Percentiles rank a stretch among this genome's conserved stretches.
phyloP scores from a whole-genome alignment of 2,797 vertebrate species.

The Psittacula echo region DNA sequence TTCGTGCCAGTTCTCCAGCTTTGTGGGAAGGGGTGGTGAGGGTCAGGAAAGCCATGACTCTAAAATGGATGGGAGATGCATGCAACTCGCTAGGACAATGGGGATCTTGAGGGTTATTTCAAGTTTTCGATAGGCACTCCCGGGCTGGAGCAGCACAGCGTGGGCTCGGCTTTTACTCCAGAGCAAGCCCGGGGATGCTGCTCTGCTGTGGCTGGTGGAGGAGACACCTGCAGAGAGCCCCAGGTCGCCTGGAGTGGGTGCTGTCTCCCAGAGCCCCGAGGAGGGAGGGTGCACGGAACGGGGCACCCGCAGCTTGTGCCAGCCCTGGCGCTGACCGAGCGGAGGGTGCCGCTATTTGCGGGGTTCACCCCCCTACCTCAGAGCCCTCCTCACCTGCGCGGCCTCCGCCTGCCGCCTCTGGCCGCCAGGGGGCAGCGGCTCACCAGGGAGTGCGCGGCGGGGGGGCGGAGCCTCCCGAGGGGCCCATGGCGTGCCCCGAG shows the following conservation, averaged over 20 bases:
- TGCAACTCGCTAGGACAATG: accelerated
- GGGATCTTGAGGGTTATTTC: neutral
- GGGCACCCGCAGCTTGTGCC: accelerated
- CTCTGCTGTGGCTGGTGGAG: neutral
- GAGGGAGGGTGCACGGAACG: accelerated
- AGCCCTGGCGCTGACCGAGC: neutral
- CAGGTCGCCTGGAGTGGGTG: neutral
- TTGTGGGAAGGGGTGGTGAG: neutral
- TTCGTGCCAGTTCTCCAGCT: neutral
- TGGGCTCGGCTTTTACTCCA: neutral
- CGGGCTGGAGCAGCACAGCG: neutral
- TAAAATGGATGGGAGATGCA: accelerated
- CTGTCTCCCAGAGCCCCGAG: neutral
- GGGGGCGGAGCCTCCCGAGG: neutral
- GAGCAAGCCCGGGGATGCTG: neutral
- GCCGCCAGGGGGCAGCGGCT: slow-evolving; percentile 51
- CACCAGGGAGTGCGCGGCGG: neutral
- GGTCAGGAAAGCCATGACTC: neutral
- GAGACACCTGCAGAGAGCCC: no score
- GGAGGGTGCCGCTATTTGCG: accelerated
- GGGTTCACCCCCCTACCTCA: neutral
- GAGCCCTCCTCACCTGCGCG: neutral
- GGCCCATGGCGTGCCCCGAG: no score
- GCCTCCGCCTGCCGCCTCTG: neutral
- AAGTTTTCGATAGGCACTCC: neutral